Base-by-base conservation (phyloP, 64 coral and sea anemone genomes). In the Stylophora pistillata region DNA sequence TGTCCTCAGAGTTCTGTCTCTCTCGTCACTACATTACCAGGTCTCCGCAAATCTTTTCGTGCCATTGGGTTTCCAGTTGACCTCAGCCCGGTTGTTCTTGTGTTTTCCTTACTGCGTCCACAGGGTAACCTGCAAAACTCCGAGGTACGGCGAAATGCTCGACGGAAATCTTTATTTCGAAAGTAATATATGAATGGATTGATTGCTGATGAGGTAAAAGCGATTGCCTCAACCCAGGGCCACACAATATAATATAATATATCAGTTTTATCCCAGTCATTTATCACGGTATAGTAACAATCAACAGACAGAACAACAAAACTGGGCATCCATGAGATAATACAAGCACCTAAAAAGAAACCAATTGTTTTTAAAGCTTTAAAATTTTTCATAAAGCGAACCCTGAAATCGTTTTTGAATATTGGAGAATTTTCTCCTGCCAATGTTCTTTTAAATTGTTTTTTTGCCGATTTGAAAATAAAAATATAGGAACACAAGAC, bases 341-440 rank as follows among this genome's bases (percentile, higher is more conserved):
- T 32, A 32, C 32, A 74, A 21, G 37, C 16, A 74, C 32, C 72
- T 14, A 74, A 18, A 10, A 41, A 30, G 3, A 18, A 37, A 4
- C 72, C 72, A 20, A 74, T 32, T 13, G 72, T 74, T 74, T 74
- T 74, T 5, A 74, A 9, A 18, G 72, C 72, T 74, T 74, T 74
- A 18, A 18, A 34, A 41, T 74, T 74, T 32, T 74, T 14, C 37
- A 13, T 41, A 21, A 16, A 17, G 14, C 61, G 61, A 64, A 20
- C 18, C 12, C 14, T 16, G 14, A 20, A 16, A 60, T 60, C 14
- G 58, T 60, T 13, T 5, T 60, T 20, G 12, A 3, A 60, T 14
- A 13, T 60, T 60, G 3, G 17, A 47, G 37, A 7, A 47, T 7
- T 47, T 47, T 47, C 37, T 47, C 37, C 37, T 13, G 20, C 20